Percentiles rank a stretch among this genome's conserved stretches.
Conservation (phyloP, 2,888 invertebrate species). For the Polylopha cassiicola region DNA sequence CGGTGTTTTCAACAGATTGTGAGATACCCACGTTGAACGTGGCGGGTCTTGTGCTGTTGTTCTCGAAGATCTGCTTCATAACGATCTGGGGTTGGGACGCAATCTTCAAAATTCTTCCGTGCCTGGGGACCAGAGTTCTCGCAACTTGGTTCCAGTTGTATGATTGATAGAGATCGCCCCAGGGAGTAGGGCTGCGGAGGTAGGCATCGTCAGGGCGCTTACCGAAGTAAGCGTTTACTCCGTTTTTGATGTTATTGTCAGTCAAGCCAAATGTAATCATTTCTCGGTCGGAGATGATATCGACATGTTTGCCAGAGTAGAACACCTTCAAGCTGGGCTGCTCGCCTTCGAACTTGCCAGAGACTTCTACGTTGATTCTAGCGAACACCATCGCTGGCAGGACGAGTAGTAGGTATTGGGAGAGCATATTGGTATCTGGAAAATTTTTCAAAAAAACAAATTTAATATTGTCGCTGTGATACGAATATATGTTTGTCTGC, state of each 20-base stretch:
- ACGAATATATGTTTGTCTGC: too few relatives aligned
- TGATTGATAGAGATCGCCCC: slow-evolving; percentile 41
- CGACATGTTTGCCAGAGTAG: slow-evolving; percentile 29
- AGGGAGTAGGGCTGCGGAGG: slow-evolving; percentile 43
- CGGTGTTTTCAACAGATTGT: slow-evolving; percentile 31
- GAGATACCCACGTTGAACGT: slow-evolving; percentile 31
- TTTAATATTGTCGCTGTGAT: too few relatives aligned
- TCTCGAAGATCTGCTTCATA: slow-evolving; percentile 28
- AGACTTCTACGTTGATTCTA: slow-evolving; percentile 15
- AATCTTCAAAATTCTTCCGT: slow-evolving; percentile 28
- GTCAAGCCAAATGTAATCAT: slow-evolving; percentile 33
- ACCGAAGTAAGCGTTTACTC: slow-evolving; percentile 32
- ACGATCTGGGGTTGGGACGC: slow-evolving; percentile 28
- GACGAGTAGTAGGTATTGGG: not conserved
- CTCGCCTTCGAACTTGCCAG: slow-evolving; percentile 3
- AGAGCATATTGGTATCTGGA: not conserved
- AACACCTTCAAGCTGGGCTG: slow-evolving; percentile 6
- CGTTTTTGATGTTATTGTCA: slow-evolving; percentile 35
- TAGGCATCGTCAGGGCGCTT: slow-evolving; percentile 33
- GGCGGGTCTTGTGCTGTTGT: slow-evolving; percentile 28
- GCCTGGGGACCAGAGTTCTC: slow-evolving; percentile 33
- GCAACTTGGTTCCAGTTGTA: slow-evolving; percentile 40
- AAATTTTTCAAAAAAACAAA: too few relatives aligned
- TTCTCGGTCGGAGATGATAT: slow-evolving; percentile 37
- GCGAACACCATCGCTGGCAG: slow-evolving; percentile 16